Evolutionary conservation across 2,797 vertebrate genomes (phyloP).

Genomic region (Buceros bicornis): DNA sequence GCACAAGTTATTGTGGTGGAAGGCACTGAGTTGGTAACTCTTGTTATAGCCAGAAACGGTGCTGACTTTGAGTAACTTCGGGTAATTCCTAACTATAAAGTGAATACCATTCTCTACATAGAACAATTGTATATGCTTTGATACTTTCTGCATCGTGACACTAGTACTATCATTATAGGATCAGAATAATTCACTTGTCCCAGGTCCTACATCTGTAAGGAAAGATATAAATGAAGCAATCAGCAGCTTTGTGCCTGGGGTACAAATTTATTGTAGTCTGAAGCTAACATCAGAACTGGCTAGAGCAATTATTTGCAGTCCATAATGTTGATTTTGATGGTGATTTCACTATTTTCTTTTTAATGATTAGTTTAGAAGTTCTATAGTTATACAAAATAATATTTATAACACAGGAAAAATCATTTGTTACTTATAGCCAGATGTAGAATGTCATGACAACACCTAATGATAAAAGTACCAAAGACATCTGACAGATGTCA

Average conservation of each 20-base stretch:
- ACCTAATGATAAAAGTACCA: conserved; percentile 49
- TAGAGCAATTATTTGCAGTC: neutral
- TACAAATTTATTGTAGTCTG: neutral
- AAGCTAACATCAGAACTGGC: neutral
- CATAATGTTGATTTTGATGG: neutral
- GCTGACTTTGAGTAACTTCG: neutral
- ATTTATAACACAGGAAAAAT: neutral
- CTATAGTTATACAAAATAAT: neutral
- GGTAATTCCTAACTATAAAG: neutral
- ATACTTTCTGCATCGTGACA: neutral
- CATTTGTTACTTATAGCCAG: neutral
- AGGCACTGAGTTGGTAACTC: neutral
- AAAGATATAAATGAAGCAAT: neutral
- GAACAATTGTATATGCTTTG: neutral
- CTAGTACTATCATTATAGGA: neutral
- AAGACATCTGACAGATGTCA: conserved; percentile 57
- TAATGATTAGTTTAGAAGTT: neutral
- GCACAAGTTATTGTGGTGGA: neutral
- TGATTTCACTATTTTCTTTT: neutral
- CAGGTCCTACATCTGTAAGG: neutral
- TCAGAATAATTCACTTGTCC: neutral
- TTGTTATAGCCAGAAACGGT: neutral
- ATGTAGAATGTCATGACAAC: conserved; percentile 26
- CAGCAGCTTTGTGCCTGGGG: neutral
- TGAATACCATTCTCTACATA: neutral